phyloP scores from a whole-genome alignment of 2,888 invertebrate species.

The Linnaemya tessellans region DNA sequence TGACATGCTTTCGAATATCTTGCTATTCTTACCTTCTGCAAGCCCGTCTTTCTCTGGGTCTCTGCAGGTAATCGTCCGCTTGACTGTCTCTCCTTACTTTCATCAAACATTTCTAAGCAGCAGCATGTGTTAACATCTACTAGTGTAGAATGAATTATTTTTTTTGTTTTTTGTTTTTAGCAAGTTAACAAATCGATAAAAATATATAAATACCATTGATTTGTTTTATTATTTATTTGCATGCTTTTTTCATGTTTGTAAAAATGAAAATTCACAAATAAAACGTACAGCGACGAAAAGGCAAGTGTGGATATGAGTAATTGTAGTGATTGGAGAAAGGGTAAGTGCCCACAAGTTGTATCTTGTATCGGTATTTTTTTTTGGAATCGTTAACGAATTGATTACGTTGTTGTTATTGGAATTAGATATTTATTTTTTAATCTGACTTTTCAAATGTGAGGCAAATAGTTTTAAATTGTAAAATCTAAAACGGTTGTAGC shows the following conservation, averaged over 20 bases:
- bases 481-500: conserved; percentile 13
- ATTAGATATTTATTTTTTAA: conserved; percentile 10
- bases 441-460: neutral
- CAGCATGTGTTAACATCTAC: conserved; percentile 50
- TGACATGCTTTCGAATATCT: conserved; percentile 7
- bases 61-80: neutral
- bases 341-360: conserved; percentile 3
- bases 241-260: neutral
- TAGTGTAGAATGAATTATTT: conserved; percentile 34
- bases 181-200: neutral
- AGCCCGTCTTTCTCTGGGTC: neutral
- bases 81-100: conserved; percentile 3
- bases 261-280: conserved; percentile 26
- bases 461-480: conserved; percentile 40
- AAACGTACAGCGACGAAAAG: neutral
- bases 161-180: neutral
- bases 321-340: conserved; percentile 48
- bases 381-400: conserved; percentile 29
- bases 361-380: conserved; percentile 5
- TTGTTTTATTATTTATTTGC: conserved; percentile 18
- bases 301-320: conserved; percentile 58
- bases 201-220: conserved; percentile 6
- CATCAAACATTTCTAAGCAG: conserved; percentile 19
- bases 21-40: neutral
- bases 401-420: conserved; percentile 6